Evolutionary conservation across 2,888 invertebrate genomes (phyloP), one percentile per base, ranked within the genome.

Genomic region (Cyclophora punctaria): DNA sequence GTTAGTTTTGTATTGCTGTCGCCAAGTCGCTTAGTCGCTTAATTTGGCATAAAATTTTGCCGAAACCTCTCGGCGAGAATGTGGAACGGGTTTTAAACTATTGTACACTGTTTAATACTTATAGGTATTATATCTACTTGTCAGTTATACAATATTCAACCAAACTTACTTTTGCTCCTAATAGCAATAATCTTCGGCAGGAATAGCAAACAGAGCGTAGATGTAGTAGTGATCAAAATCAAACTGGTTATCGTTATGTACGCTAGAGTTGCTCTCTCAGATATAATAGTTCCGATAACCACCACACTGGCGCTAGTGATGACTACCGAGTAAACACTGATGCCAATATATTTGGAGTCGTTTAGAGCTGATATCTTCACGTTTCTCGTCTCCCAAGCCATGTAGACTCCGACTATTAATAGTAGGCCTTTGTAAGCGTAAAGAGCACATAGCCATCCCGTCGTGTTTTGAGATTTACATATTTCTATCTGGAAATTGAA

Each of bases 341-440:
- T 94, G 6, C 96, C 97, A 62, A 98, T 97, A 79, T 97, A 96
- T 73, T 96, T 95, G 3, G 97, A 97, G 83, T 98, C 97, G 82
- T 97, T 97, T 35, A 98, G 84, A 0, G 95, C 96, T 7, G 96
- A 94, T 64, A 97, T 96, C 84, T 97, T 96, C 34, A 98, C 96
- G 76, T 95, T 93, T 48, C 96, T 91, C 5, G 97, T 98, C 85
- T 97, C 96, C 97, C 97, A 97, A 0, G 97, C 97, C 97, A 97
- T 97, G 84, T 96, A 97, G 3, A 96, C 94, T 0, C 97, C 97
- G 55, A 97, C 96, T 37, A 96, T 91, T 7, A 97, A 90, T 20
- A 97, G 90, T 0, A 97, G 90, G 2, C 96, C 96, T 80, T 97
- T 97, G 89, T 97, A 97, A 5, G 94, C 94, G 78, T 97, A 97